Evolutionary conservation across 2,797 vertebrate genomes (phyloP).

Genomic region (Malacoctenus gilli): DNA sequence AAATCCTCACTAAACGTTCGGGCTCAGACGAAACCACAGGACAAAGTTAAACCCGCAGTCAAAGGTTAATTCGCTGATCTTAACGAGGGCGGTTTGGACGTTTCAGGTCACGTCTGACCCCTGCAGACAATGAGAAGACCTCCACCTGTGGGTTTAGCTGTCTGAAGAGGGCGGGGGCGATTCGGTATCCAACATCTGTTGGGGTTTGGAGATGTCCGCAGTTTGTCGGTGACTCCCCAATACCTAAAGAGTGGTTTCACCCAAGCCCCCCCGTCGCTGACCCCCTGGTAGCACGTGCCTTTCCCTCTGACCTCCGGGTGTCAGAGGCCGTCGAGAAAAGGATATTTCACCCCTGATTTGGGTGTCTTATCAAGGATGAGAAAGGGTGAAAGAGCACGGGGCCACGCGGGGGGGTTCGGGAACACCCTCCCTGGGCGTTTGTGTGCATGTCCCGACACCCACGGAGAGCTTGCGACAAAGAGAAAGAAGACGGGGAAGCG

Average conservation of each 20-base stretch:
- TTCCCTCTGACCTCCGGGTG: constrained; percentile 56
- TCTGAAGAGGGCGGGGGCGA: constrained; percentile 16
- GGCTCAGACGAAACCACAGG: constrained; percentile 19
- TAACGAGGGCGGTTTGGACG: constrained; percentile 9
- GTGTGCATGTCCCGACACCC: constrained; percentile 46
- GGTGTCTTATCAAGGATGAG: constrained; percentile 35
- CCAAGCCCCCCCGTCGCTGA: constrained; percentile 60
- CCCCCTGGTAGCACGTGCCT: constrained; percentile 69
- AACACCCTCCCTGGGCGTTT: constrained; percentile 41
- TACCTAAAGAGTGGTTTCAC: constrained; percentile 53
- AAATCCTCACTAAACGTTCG: not conserved
- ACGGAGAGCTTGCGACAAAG: constrained; percentile 30
- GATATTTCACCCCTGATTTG: constrained; percentile 53
- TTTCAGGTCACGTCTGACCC: constrained; percentile 14
- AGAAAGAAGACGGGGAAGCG: constrained; percentile 15
- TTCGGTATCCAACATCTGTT: constrained; percentile 58
- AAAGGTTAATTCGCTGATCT: constrained; percentile 5
- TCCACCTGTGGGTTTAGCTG: constrained; percentile 54
- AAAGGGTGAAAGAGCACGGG: constrained; percentile 20
- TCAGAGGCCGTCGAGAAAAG: constrained; percentile 54
- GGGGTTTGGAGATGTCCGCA: constrained; percentile 27
- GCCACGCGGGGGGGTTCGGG: constrained; percentile 13
- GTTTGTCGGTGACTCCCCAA: constrained; percentile 46
- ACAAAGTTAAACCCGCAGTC: constrained; percentile 11
- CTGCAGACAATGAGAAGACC: constrained; percentile 13